These are phyloP conservation scores for Acanthosepion esculentum DNA, from an alignment of 2,888 invertebrate species.

Conservation along the genomic window DNA sequence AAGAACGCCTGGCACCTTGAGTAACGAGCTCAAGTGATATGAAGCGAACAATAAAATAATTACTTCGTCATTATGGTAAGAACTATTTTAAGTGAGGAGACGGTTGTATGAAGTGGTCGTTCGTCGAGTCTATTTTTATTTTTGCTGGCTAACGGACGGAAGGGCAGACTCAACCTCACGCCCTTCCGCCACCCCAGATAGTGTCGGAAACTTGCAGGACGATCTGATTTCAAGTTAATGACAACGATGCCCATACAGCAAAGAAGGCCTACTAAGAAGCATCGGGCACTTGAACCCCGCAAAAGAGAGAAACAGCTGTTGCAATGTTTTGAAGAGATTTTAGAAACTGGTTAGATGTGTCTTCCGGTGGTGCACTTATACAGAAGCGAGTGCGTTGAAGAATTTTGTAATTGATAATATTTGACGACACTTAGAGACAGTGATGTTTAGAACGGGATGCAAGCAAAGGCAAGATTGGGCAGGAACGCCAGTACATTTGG, in stretches of 20 bases:
- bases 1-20: background rate
- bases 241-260: background rate
- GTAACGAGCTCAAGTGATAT: background rate
- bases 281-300: background rate
- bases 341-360: background rate
- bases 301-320: background rate
- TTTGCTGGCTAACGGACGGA: background rate
- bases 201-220: background rate
- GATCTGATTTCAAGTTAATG: background rate
- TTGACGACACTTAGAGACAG: too few relatives aligned
- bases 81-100: slow-evolving; percentile 9
- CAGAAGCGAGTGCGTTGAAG: background rate
- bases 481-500: too few relatives aligned
- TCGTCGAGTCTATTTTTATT: background rate
- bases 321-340: background rate
- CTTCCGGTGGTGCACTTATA: background rate
- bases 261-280: background rate
- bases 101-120: background rate
- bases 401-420: background rate
- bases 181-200: background rate
- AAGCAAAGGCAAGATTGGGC: too few relatives aligned
- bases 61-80: slow-evolving; percentile 2
- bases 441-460: too few relatives aligned
- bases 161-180: background rate
- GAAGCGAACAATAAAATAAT: slow-evolving; percentile 1